Percentiles rank a stretch among this genome's conserved stretches.
Evolutionary conservation across 2,113 vertebrate genomes (phyloP).

Genomic region (Chascanopsetta lugubris): DNA sequence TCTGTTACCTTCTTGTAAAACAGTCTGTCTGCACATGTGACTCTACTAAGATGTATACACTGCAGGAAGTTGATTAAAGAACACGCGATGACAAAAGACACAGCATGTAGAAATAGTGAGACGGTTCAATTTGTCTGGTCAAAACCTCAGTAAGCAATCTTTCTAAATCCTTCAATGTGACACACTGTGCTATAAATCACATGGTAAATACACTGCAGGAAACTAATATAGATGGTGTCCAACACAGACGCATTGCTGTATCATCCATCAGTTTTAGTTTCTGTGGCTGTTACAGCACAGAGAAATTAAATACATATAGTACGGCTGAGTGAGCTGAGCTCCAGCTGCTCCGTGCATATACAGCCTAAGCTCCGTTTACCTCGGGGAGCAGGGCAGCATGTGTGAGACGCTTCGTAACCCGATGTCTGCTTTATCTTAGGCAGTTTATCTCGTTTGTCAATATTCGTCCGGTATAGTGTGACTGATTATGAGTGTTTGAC

Average conservation of each 20-base stretch:
- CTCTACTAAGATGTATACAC: no score
- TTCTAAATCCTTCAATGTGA: no score
- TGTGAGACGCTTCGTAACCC: not conserved
- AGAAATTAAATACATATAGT: not conserved
- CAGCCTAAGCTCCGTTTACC: slow-evolving; percentile 11
- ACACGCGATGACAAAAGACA: no score
- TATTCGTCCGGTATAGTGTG: slow-evolving; percentile 1
- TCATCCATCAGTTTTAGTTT: not conserved
- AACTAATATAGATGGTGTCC: not conserved
- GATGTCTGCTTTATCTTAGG: not conserved
- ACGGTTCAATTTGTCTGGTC: no score
- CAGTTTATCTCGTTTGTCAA: not conserved
- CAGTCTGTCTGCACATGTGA: no score
- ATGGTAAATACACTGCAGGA: not conserved
- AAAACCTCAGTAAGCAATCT: no score
- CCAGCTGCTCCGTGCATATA: not conserved
- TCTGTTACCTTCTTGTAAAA: no score
- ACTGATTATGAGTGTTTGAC: slow-evolving; percentile 1
- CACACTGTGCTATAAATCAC: not conserved
- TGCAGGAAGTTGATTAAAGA: no score
- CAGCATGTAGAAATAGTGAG: no score
- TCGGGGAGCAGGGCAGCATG: not conserved
- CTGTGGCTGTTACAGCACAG: not conserved
- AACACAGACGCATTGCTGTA: not conserved
- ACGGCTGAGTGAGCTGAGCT: slow-evolving; percentile 16